Base-by-base conservation (phyloP, 2,113 vertebrate species). In the Lycocorax pyrrhopterus region DNA sequence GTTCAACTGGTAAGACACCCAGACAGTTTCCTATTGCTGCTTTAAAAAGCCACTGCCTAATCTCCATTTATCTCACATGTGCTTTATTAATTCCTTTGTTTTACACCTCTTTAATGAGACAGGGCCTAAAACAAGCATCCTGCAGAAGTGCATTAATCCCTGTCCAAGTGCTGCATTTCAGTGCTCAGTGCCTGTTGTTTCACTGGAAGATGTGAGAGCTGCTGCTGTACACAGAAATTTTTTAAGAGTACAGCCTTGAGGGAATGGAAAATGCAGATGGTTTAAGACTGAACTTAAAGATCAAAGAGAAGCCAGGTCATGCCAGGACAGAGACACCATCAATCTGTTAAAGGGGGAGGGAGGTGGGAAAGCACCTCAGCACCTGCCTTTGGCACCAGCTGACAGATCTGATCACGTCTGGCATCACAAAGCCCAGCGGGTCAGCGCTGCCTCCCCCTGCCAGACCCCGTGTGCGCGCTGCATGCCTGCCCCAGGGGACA, bases 281-380 rank as follows among this genome's bases (percentile, higher is more conserved):
- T 90, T 93, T 56, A 75, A 90, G 79, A 41, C 52, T 46, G 76
- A 93, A 75, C 35, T 44, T 17, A 22, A 55, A 90, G 66, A 94
- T 84, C 73, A 82, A 90, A 93, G 69, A 82, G 80, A 82, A 87
- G 58, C 47, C 37, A 29, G 94, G 88, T 89, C 92, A 76, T 41
- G 79, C 81, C 76, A 90, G 96, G 93, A 88, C 86, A 96, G 63
- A 91, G 63, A 63, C 5, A 6, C 79, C 75, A 44, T 22, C 75
- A 51, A 71, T 86, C 53, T 88, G 37, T 53, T 67, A 3, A 39
- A 90, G 60, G 12, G 44, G n/a, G n/a, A 92, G 41, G 71, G 71
- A 91, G 88, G 76, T 43, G 59, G 67, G 87, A 76, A 82, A 96
- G 84, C 92, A 82, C 69, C 96, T 92, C 86, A 84, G 76, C 83